phyloP scores from a whole-genome alignment of 2,113 vertebrate species.

The Procavia capensis region DNA sequence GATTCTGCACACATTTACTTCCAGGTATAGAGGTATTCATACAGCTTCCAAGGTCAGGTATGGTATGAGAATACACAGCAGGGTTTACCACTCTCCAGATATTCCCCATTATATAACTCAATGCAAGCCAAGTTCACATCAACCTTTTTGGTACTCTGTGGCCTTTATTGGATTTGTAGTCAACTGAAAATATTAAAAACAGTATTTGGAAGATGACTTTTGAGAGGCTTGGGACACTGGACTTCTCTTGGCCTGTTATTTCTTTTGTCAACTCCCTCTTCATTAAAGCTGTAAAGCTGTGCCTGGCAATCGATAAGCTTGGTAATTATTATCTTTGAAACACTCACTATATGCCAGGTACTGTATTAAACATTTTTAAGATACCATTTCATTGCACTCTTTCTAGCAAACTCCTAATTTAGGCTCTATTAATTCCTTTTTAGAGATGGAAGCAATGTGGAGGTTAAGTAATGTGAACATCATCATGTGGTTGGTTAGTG shows the following conservation, averaged over 20 bases:
- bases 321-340: background rate
- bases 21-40: background rate
- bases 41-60: background rate
- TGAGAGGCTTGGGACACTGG: background rate
- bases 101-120: background rate
- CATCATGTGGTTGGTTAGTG: background rate
- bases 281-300: conserved; percentile 47
- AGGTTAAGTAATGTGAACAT: background rate
- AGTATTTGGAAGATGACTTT: conserved; percentile 13
- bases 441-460: background rate
- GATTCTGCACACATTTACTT: background rate
- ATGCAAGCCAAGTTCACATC: background rate
- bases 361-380: background rate
- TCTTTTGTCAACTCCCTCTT: background rate
- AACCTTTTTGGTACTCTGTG: background rate
- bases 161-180: background rate
- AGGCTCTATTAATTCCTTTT: background rate
- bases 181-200: background rate
- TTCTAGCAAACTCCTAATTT: background rate
- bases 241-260: background rate
- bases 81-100: background rate
- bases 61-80: background rate
- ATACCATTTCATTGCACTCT: conserved; percentile 23
- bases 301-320: background rate
- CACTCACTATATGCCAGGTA: background rate